These are phyloP conservation scores for Lycaon pictus DNA, from an alignment of 2,113 vertebrate species.

Conservation along the genomic window DNA sequence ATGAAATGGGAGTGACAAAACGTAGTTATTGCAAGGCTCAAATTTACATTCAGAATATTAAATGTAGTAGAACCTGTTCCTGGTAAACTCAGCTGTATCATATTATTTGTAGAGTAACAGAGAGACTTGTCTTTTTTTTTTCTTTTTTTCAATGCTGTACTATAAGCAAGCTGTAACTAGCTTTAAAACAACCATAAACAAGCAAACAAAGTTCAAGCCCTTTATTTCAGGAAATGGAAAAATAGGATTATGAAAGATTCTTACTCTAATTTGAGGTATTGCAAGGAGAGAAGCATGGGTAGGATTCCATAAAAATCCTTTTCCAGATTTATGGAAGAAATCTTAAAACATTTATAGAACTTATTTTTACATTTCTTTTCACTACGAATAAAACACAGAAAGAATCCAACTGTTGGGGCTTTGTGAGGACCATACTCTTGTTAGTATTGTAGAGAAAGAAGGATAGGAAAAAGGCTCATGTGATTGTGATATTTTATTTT, in stretches of 20 bases:
- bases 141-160: background rate
- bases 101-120: conserved; percentile 47
- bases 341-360: conserved; percentile 19
- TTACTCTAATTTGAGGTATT: background rate
- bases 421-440: background rate
- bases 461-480: background rate
- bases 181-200: conserved; percentile 14
- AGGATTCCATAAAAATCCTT: conserved; percentile 24
- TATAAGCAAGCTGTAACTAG: background rate
- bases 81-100: background rate
- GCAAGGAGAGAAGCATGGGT: background rate
- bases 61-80: background rate
- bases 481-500: background rate
- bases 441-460: background rate
- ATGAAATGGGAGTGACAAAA: conserved; percentile 75
- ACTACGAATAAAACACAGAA: background rate
- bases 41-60: conserved; percentile 58
- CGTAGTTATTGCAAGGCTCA: conserved; percentile 52
- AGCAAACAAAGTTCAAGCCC: background rate
- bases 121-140: background rate
- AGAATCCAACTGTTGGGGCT: background rate
- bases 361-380: conserved; percentile 24
- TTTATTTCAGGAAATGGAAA: conserved; percentile 50
- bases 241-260: background rate
- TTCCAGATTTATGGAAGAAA: background rate